Conservation (phyloP, 2,797 vertebrate species). For the Steatocranus sp. region DNA sequence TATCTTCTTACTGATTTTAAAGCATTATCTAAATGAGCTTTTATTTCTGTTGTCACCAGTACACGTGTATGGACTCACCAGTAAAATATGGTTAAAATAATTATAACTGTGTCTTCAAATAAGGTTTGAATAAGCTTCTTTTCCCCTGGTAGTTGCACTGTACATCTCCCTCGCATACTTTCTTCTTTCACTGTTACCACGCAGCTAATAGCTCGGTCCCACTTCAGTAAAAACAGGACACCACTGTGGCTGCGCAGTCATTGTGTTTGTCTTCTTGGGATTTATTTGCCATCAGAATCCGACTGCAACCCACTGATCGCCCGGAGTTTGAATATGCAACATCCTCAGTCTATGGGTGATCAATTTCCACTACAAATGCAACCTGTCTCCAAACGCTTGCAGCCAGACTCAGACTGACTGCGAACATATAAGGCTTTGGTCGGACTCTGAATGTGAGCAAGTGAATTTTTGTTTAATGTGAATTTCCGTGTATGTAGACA, state of each 20-base stretch:
- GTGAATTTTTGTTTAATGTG: not conserved
- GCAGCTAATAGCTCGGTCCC: not conserved
- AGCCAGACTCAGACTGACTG: not conserved
- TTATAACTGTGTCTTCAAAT: not conserved
- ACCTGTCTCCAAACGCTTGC: not conserved
- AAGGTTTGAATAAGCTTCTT: not conserved
- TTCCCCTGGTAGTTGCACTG: not conserved
- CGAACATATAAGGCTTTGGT: accelerated
- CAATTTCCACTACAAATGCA: not conserved
- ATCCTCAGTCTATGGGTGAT: not conserved
- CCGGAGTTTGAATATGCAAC: accelerated
- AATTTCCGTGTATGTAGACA: not conserved
- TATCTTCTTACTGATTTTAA: not conserved
- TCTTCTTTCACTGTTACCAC: not conserved
- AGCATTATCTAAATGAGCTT: accelerated
- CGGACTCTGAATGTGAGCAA: accelerated
- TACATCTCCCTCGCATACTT: not conserved
- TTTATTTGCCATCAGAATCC: not conserved
- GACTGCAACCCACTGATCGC: not conserved
- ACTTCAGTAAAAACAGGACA: not conserved
- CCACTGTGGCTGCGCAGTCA: accelerated
- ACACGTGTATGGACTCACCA: not conserved
- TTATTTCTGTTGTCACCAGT: not conserved
- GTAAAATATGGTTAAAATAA: not conserved
- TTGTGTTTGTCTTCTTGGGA: accelerated